Evolutionary conservation across 2,797 vertebrate genomes (phyloP).

Genomic region (Catharus ustulatus): DNA sequence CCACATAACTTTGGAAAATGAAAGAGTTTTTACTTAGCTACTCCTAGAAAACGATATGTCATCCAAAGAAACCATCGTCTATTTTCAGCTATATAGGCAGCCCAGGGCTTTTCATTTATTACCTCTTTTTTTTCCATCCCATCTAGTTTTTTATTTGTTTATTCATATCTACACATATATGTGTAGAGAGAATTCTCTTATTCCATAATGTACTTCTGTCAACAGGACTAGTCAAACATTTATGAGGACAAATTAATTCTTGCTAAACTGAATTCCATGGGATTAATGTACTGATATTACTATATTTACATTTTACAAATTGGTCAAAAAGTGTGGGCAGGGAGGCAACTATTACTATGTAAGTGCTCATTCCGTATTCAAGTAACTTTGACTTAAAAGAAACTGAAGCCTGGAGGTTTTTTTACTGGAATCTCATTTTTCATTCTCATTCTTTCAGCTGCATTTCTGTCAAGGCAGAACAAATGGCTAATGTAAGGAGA

Average conservation of each 20-base stretch:
- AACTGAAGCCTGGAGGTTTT: not conserved
- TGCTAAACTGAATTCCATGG: not conserved
- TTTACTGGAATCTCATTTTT: not conserved
- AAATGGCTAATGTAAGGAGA: not conserved
- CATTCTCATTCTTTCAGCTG: not conserved
- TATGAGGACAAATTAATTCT: not conserved
- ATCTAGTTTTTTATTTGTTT: not conserved
- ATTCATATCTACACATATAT: not conserved
- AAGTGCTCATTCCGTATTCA: not conserved
- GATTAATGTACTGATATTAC: not conserved
- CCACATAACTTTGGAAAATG: not conserved
- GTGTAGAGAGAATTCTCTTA: not conserved
- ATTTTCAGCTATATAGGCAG: not conserved
- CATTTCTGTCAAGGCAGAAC: not conserved
- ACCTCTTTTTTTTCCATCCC: not conserved
- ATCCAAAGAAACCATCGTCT: not conserved
- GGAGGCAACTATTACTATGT: not conserved
- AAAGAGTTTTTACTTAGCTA: not conserved
- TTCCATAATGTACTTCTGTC: not conserved
- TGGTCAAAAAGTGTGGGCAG: fast-evolving
- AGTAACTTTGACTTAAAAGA: not conserved
- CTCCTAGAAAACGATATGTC: not conserved
- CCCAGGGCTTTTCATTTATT: not conserved
- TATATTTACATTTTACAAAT: not conserved
- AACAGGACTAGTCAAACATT: not conserved